phyloP scores from a whole-genome alignment of 2,888 invertebrate species.

The Ochropleura leucogaster region DNA sequence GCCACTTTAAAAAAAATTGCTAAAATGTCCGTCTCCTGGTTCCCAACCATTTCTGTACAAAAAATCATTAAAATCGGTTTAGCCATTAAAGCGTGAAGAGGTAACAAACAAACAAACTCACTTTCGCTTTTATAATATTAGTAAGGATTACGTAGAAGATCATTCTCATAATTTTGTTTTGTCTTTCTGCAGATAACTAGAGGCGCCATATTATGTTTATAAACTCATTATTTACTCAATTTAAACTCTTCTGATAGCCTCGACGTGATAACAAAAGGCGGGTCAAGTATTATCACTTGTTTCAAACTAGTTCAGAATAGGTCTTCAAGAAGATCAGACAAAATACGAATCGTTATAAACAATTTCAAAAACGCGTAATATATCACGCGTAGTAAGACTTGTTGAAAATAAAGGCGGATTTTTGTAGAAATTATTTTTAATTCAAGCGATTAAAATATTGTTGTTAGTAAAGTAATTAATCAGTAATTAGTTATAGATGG shows the following conservation, averaged over 20 bases:
- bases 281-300: constrained; percentile 46
- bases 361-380: background rate
- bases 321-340: background rate
- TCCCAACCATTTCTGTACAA: no score
- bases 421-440: background rate
- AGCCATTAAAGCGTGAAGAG: no score
- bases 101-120: no score
- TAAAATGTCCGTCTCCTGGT: no score
- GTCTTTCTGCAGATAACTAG: constrained; percentile 15
- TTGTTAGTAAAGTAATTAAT: background rate
- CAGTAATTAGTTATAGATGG: background rate
- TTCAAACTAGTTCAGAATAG: constrained; percentile 14
- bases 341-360: background rate
- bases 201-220: constrained; percentile 43
- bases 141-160: background rate
- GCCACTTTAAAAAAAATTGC: no score
- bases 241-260: constrained; percentile 37
- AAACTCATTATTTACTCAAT: constrained; percentile 41
- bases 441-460: background rate
- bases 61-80: no score
- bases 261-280: constrained; percentile 18
- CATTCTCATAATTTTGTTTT: constrained; percentile 18
- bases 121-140: no score
- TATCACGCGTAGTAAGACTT: background rate
- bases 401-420: background rate